Conservation (phyloP, 2,888 invertebrate genomes). For the Dynastes tityus region DNA sequence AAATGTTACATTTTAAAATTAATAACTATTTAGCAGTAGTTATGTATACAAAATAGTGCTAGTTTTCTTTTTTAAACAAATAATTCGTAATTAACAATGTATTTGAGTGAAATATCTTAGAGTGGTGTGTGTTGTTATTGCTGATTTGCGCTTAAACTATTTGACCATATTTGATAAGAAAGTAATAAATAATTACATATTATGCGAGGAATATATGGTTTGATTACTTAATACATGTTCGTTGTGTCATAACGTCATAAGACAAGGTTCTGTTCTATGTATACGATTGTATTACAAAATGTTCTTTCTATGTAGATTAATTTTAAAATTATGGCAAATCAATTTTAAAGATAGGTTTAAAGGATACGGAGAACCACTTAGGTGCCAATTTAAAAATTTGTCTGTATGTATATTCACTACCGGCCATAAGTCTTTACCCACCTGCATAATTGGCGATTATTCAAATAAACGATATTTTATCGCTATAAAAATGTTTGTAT, state of each 20-base stretch:
- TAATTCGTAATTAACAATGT: constrained; percentile 6
- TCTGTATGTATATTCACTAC: no score
- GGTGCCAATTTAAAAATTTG: no score
- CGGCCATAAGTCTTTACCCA: no score
- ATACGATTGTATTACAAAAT: no score
- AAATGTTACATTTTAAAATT: neutral
- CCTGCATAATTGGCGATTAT: no score
- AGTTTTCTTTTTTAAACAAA: neutral
- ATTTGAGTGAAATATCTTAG: constrained; percentile 1
- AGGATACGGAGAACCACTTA: no score
- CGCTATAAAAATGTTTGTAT: no score
- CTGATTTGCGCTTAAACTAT: constrained; percentile 13
- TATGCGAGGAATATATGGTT: neutral
- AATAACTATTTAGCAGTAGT: neutral
- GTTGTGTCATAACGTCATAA: constrained; percentile 24
- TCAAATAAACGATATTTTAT: no score
- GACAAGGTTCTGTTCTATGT: neutral
- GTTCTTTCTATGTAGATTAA: no score
- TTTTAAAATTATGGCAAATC: no score
- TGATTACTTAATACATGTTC: constrained; percentile 22
- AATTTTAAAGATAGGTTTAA: no score
- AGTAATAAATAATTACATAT: constrained; percentile 18
- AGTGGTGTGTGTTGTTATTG: constrained; percentile 16
- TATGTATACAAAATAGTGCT: neutral
- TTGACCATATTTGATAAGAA: constrained; percentile 32